Evolutionary conservation across 2,113 vertebrate species (phyloP).

Genomic region (Tragelaphus imberbis): DNA sequence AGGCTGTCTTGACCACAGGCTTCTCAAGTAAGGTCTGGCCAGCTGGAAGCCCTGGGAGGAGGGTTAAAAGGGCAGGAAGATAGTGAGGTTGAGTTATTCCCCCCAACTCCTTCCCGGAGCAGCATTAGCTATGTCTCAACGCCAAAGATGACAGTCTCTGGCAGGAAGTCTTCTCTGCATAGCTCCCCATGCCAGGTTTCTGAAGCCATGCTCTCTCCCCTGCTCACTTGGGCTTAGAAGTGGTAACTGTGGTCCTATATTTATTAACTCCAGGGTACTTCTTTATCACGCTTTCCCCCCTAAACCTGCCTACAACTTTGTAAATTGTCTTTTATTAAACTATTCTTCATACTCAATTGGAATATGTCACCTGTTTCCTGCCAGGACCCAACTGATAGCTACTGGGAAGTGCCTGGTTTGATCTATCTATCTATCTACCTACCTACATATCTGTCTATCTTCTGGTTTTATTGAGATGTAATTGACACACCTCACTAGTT

Average conservation of each 20-base stretch:
- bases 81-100: not conserved
- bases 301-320: not conserved
- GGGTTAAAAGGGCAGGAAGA: not conserved
- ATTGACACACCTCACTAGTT: not conserved
- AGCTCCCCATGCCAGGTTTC: not conserved
- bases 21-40: not conserved
- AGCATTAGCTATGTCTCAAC: not conserved
- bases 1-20: not conserved
- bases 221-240: not conserved
- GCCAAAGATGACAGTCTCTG: not conserved
- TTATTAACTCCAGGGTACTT: not conserved
- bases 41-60: not conserved
- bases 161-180: not conserved
- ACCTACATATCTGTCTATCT: not conserved
- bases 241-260: not conserved
- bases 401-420: not conserved
- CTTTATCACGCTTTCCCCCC: not conserved
- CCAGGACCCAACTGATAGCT: not conserved
- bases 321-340: not conserved
- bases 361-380: not conserved
- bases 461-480: not conserved
- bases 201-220: not conserved
- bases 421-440: not conserved
- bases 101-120: not conserved
- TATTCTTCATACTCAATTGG: not conserved